Percentiles rank a stretch among this genome's conserved stretches.
phyloP scores from a whole-genome alignment of 2,888 invertebrate genomes.

The Nephrocerus scutellatus region DNA sequence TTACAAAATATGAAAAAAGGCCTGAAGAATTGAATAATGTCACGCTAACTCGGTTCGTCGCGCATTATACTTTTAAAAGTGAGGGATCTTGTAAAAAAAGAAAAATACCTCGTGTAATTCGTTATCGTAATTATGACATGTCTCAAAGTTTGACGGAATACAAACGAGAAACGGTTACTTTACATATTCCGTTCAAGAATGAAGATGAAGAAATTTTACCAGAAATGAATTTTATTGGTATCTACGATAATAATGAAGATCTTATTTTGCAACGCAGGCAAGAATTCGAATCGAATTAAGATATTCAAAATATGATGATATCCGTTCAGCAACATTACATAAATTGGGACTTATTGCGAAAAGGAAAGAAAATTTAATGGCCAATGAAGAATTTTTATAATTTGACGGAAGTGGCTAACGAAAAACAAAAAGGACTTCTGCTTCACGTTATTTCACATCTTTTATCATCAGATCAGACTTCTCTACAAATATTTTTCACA shows the following conservation, averaged over 20 bases:
- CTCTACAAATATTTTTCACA: conserved; percentile 30
- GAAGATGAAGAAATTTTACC: conserved; percentile 21
- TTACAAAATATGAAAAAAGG: conserved; percentile 35
- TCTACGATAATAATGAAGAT: conserved; percentile 20
- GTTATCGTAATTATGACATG: conserved; percentile 38
- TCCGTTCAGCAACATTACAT: conserved; percentile 24
- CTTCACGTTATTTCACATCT: conserved; percentile 22
- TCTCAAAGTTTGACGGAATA: conserved; percentile 35
- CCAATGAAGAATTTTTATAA: conserved; percentile 20
- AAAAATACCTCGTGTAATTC: conserved; percentile 30
- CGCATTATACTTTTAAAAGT: conserved; percentile 24
- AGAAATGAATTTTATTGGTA: conserved; percentile 19
- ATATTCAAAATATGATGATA: conserved; percentile 29
- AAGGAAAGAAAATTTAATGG: conserved; percentile 27
- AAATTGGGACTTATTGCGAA: conserved; percentile 28
- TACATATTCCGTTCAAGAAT: conserved; percentile 32
- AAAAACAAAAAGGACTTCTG: conserved; percentile 22
- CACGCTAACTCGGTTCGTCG: conserved; percentile 33
- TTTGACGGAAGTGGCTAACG: conserved; percentile 24
- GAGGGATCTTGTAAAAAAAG: conserved; percentile 17
- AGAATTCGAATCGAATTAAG: conserved; percentile 26
- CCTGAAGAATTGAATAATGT: conserved; percentile 29
- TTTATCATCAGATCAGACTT: conserved; percentile 10
- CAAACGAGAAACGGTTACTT: conserved; percentile 25
- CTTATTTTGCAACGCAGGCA: conserved; percentile 19